phyloP scores from a whole-genome alignment of 1,140 invertebrate species.

The Chymomyza costata region DNA sequence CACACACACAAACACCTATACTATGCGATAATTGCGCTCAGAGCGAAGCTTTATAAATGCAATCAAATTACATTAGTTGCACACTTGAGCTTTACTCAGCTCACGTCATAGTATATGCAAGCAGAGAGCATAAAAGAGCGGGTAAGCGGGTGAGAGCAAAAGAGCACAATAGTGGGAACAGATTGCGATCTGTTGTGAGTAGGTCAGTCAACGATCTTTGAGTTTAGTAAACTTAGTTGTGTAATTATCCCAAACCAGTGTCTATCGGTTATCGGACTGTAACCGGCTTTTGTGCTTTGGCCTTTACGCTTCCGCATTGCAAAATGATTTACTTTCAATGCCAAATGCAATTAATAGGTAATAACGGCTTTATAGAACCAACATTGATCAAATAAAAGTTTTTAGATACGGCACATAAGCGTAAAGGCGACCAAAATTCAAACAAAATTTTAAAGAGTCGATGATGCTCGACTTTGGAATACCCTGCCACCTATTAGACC shows the following conservation, averaged over 20 bases:
- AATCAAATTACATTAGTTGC: conserved; percentile 68
- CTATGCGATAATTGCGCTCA: conserved; percentile 58
- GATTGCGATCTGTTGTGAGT: conserved; percentile 41
- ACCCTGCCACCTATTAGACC: no score
- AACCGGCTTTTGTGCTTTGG: conserved; percentile 59
- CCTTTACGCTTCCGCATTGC: conserved; percentile 56
- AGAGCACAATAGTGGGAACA: conserved; percentile 2
- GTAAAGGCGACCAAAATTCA: no score
- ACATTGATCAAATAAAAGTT: no score
- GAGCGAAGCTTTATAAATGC: conserved; percentile 70
- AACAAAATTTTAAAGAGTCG: no score
- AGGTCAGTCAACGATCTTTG: conserved; percentile 68
- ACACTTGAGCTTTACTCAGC: conserved; percentile 4
- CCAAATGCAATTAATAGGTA: conserved; percentile 43
- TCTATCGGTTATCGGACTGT: not conserved
- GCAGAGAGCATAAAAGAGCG: not conserved
- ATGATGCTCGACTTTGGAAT: no score
- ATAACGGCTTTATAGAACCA: no score
- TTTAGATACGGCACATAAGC: no score
- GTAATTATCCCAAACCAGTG: no score
- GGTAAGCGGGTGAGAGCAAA: conserved; percentile 1
- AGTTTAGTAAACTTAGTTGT: conserved; percentile 44
- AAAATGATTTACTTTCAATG: conserved; percentile 49
- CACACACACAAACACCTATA: not conserved
- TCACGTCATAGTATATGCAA: no score